Conservation (phyloP, 2,888 invertebrate species). For the Drosophila putrida region DNA sequence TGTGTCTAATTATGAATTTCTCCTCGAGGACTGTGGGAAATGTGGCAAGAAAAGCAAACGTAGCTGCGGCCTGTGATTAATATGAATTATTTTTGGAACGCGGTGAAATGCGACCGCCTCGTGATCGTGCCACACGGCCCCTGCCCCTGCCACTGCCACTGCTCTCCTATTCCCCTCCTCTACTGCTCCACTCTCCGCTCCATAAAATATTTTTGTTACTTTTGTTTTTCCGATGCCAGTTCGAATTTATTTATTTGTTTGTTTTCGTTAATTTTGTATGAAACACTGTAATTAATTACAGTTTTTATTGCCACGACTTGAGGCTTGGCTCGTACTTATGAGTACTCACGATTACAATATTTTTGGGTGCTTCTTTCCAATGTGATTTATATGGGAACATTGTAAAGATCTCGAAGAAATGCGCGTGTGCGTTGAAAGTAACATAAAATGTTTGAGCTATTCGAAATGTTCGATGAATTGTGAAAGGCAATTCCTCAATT, state of each 20-base stretch:
- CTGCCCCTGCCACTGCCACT: neutral
- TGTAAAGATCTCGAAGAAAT: slow-evolving; percentile 29
- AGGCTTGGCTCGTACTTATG: slow-evolving; percentile 45
- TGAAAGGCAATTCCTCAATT: slow-evolving; percentile 73
- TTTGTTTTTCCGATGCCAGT: slow-evolving; percentile 30
- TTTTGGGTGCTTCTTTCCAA: slow-evolving; percentile 35
- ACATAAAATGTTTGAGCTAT: slow-evolving; percentile 73
- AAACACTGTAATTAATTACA: slow-evolving; percentile 74
- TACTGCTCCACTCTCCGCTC: slow-evolving; percentile 33
- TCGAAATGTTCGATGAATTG: slow-evolving; percentile 61
- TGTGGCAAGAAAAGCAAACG: slow-evolving; percentile 35
- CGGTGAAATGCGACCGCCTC: slow-evolving; percentile 60
- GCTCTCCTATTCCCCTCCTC: neutral
- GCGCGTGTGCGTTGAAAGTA: slow-evolving; percentile 53
- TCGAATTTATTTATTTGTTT: slow-evolving; percentile 72
- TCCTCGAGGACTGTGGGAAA: slow-evolving; percentile 50
- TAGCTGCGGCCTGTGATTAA: slow-evolving; percentile 63
- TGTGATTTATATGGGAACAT: slow-evolving; percentile 76
- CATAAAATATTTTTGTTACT: slow-evolving; percentile 27
- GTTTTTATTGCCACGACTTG: slow-evolving; percentile 75
- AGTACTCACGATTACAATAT: slow-evolving; percentile 31
- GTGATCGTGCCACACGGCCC: slow-evolving; percentile 42
- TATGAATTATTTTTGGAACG: slow-evolving; percentile 76
- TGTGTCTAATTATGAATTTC: slow-evolving; percentile 52
- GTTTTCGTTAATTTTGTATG: slow-evolving; percentile 59